Percentiles rank a stretch among this genome's conserved stretches.
Conservation (phyloP, 2,113 vertebrate species). For the Pterocles orientalis region DNA sequence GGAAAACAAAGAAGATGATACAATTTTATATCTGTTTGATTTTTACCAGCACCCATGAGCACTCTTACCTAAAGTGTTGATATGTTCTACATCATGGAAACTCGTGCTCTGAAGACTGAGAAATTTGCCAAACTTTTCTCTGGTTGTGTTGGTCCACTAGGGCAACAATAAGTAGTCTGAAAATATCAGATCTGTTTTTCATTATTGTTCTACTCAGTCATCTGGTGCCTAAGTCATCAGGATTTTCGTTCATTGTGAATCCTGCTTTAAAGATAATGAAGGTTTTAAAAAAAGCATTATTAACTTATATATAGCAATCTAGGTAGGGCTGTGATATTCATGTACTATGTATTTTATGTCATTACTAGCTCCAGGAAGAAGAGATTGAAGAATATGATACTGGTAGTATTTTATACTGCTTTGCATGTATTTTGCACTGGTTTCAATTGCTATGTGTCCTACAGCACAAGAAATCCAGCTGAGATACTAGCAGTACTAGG, state of each 20-base stretch:
- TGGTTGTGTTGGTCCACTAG: neutral
- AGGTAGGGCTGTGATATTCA: neutral
- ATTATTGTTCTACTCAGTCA: neutral
- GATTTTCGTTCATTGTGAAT: neutral
- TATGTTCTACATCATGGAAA: neutral
- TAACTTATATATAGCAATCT: neutral
- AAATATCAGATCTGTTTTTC: neutral
- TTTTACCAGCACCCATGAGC: neutral
- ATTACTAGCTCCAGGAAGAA: neutral
- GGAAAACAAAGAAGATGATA: neutral
- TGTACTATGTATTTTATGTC: neutral
- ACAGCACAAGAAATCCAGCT: neutral
- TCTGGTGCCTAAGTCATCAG: neutral
- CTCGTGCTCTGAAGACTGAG: neutral
- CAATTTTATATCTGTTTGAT: neutral
- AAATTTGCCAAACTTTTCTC: neutral
- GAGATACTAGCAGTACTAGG: neutral
- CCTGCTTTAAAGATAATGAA: neutral
- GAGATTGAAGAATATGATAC: neutral
- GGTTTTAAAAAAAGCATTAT: accelerated
- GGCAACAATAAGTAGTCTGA: neutral
- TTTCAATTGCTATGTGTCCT: neutral
- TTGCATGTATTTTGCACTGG: neutral
- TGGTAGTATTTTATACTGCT: neutral
- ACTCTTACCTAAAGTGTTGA: neutral